phyloP scores from a whole-genome alignment of 2,888 invertebrate genomes.

The Sepioteuthis lessoniana region DNA sequence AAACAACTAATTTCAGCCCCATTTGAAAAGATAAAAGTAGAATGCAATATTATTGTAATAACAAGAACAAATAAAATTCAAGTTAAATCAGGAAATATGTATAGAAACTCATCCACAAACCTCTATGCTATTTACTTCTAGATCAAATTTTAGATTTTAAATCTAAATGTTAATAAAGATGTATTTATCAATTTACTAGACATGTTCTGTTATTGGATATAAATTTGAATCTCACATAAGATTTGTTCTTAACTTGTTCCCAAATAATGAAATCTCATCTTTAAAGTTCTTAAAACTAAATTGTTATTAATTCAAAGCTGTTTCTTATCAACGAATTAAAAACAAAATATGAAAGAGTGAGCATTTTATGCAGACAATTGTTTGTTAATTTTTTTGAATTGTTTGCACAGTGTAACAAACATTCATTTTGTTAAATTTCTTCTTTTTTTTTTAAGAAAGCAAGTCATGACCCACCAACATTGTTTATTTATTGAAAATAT shows the following conservation, averaged over 20 bases:
- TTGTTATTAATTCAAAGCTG: not conserved
- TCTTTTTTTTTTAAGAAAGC: not conserved
- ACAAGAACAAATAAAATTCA: not conserved
- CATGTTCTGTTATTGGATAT: not conserved
- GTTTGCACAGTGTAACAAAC: not conserved
- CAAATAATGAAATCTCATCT: not conserved
- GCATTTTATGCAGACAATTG: not conserved
- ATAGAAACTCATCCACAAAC: not conserved
- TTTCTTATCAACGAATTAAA: constrained; percentile 16
- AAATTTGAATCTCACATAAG: not conserved
- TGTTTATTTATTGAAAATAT: not conserved
- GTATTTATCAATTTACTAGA: not conserved
- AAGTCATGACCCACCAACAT: not conserved
- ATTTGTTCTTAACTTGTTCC: no score
- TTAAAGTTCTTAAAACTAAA: not conserved
- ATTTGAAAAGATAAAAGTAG: not conserved
- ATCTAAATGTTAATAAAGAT: not conserved
- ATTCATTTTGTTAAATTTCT: not conserved
- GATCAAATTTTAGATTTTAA: no score
- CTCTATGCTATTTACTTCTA: no score
- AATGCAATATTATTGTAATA: not conserved
- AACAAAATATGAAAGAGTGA: not conserved
- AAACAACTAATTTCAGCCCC: not conserved
- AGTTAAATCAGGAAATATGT: not conserved
- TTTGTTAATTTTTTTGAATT: not conserved